Base-by-base conservation (phyloP, 1,140 invertebrate genomes). In the Diorhabda sublineata region DNA sequence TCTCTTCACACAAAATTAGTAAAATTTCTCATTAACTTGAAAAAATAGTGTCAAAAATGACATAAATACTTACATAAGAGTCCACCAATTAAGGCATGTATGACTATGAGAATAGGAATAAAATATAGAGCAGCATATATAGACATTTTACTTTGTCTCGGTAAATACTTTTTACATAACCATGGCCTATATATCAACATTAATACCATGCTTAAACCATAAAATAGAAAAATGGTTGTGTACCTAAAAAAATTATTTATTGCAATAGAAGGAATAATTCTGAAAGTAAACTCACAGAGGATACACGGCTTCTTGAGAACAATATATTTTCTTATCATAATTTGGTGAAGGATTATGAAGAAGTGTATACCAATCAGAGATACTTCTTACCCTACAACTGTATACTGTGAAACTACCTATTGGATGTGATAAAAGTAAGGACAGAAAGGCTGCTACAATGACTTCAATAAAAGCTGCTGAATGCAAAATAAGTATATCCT, bases 241-340 rank as follows among this genome's bases (percentile, higher is more conserved):
- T 98, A 97, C 75, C 95, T 98, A 66, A 47, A 77, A 79, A 45
- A 52, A 60, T 52, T 52, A 2, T 52, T 52, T 52, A 52, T n/a
- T 52, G 2, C 6, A 52, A 6, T 52, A n/a, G 58, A 59, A 59
- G 47, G 7, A 11, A 59, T 11, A 59, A 59, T 8, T 44, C 61
- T 71, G 60, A 63, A 57, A 67, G 73, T 2, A 71, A 63, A 88
- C 90, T 91, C 87, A 98, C 92, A 98, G 84, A 64, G 97, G 97
- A 85, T 97, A 98, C 0, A 98, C 96, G 59, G 95, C 94, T 84
- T 98, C 97, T 78, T 98, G 95, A 0, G 96, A 97, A 82, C 97
- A 99, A 82, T 97, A 89, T 26, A 98, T 81, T 64, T 89, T 92
- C 64, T 90, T 85, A 73, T 93, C 91, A 83, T 97, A 98, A 80